Evolutionary conservation across 2,113 vertebrate species (phyloP).

Genomic region (Helogale parvula): DNA sequence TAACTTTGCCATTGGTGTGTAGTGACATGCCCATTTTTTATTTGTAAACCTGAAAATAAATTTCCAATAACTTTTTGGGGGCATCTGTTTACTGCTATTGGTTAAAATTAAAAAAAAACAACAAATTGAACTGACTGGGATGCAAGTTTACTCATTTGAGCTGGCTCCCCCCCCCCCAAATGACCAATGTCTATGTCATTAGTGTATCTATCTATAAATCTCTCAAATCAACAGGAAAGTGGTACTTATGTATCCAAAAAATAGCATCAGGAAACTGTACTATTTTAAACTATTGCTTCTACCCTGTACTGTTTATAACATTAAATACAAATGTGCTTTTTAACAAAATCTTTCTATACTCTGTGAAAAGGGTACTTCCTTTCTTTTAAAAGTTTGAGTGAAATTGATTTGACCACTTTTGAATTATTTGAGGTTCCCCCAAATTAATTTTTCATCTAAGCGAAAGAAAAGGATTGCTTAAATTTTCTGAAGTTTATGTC

Average conservation of each 20-base stretch:
- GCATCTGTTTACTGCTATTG: neutral
- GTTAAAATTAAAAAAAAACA: neutral
- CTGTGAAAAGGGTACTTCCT: neutral
- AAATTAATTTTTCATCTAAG: neutral
- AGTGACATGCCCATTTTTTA: neutral
- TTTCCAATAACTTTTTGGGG: neutral
- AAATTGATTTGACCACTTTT: constrained; percentile 25
- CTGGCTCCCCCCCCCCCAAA: neutral
- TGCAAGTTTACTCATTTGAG: neutral
- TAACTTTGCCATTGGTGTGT: neutral
- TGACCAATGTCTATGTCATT: neutral
- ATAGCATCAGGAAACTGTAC: neutral
- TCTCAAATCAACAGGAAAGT: neutral
- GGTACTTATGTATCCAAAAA: neutral
- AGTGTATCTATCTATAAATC: neutral
- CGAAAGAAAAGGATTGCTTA: neutral
- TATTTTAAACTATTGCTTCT: neutral
- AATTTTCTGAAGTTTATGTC: neutral
- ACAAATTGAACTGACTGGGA: neutral
- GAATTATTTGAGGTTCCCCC: neutral
- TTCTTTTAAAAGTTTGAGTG: neutral
- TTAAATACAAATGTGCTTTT: neutral
- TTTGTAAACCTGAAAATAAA: neutral
- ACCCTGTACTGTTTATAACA: neutral
- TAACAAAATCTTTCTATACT: neutral